phyloP scores from a whole-genome alignment of 1,140 invertebrate genomes.

The Whitmania pigra region DNA sequence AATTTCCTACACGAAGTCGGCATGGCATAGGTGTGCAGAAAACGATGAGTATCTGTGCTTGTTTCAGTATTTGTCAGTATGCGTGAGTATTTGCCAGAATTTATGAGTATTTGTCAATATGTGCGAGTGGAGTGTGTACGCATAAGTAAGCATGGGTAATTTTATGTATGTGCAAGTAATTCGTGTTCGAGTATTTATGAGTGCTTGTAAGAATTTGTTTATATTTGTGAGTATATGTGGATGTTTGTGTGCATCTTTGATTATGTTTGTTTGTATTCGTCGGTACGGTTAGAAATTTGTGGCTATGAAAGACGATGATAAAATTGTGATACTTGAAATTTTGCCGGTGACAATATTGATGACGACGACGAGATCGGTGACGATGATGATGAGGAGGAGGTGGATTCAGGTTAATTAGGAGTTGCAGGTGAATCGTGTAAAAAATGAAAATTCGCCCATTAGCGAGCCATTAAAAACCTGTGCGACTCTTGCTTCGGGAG shows the following conservation, averaged over 20 bases:
- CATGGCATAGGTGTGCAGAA: too few species aligned
- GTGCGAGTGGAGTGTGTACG: too few species aligned
- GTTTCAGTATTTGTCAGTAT: neutral
- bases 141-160: too few species aligned
- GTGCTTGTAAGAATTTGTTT: neutral
- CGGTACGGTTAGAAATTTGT: neutral
- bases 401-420: neutral
- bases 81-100: neutral
- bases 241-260: neutral
- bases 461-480: too few species aligned
- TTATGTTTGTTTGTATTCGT: neutral
- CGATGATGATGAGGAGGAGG: constrained; percentile 8
- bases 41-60: neutral
- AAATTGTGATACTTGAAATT: constrained; percentile 12
- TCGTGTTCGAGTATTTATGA: too few species aligned
- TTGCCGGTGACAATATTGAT: constrained; percentile 17
- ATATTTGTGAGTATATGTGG: neutral
- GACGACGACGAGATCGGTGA: constrained; percentile 6
- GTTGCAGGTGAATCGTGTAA: too few species aligned
- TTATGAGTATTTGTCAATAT: neutral
- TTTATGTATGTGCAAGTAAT: too few species aligned
- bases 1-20: too few species aligned
- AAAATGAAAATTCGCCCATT: too few species aligned
- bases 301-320: constrained; percentile 9
- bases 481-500: too few species aligned